Conservation (phyloP, 2,888 invertebrate species). For the Euzetes globulus region DNA sequence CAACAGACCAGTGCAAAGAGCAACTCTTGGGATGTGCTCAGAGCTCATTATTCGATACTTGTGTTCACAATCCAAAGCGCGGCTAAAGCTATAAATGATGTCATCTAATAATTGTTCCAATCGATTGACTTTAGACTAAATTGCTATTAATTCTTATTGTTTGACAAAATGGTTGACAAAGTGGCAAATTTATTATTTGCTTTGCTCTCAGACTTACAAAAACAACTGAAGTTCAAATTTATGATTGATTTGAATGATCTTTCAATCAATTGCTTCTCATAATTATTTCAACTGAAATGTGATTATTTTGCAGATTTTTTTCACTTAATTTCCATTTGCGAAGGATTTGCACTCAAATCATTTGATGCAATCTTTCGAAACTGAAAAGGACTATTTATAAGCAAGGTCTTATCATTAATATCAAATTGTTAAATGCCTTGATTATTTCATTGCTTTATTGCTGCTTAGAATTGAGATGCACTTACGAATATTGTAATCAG, state of each 20-base stretch:
- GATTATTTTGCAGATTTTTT: not conserved
- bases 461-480: too few species aligned
- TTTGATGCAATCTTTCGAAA: too few species aligned
- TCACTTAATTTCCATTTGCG: too few species aligned
- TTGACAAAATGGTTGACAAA: not conserved
- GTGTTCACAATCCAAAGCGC: slow-evolving; percentile 40
- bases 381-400: too few species aligned
- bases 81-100: slow-evolving; percentile 32
- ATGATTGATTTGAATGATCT: not conserved
- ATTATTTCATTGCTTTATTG: too few species aligned
- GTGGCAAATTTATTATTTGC: not conserved
- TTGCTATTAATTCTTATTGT: not conserved
- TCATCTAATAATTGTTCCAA: not conserved
- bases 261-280: too few species aligned
- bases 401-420: too few species aligned
- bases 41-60: slow-evolving; percentile 39
- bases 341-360: too few species aligned
- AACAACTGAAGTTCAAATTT: not conserved
- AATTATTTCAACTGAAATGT: not conserved
- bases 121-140: not conserved
- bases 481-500: too few species aligned
- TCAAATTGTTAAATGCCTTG: too few species aligned
- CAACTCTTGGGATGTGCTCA: slow-evolving; percentile 35
- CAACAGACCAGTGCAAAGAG: not conserved
- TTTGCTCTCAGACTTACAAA: not conserved